phyloP scores from a whole-genome alignment of 2,888 invertebrate genomes.

The Ametastegia equiseti region DNA sequence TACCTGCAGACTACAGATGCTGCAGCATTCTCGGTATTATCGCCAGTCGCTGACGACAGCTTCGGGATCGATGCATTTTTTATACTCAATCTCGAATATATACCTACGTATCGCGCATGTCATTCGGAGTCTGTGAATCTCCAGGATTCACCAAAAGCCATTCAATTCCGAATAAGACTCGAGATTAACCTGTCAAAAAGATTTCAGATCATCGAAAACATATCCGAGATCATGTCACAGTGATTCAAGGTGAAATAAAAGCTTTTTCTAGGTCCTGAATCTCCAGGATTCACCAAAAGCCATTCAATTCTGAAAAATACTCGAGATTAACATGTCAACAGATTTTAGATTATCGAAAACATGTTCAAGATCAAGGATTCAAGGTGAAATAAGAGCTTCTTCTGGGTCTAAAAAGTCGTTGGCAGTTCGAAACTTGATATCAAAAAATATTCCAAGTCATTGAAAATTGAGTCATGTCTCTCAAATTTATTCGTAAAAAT shows the following conservation, averaged over 20 bases:
- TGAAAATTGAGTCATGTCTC: too few relatives aligned
- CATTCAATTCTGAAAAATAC: background rate
- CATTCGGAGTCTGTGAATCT: too few relatives aligned
- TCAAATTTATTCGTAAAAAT: too few relatives aligned
- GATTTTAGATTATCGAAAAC: background rate
- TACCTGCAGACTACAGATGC: background rate
- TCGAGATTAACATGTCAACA: too few relatives aligned
- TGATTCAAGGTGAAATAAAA: background rate
- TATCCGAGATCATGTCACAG: background rate
- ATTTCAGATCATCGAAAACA: background rate
- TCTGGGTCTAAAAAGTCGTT: background rate
- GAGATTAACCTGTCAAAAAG: too few relatives aligned
- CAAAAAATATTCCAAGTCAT: too few relatives aligned
- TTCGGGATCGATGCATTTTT: background rate
- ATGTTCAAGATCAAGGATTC: background rate
- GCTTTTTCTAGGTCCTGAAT: background rate
- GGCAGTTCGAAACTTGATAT: too few relatives aligned
- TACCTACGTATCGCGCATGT: too few relatives aligned
- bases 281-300: background rate
- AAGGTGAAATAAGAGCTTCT: background rate
- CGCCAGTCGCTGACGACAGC: background rate
- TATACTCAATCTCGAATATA: background rate
- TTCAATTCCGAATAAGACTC: background rate
- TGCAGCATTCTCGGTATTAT: background rate
- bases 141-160: background rate